Base-by-base conservation (phyloP, 2,888 invertebrate genomes). In the Euplagia quadripunctaria region DNA sequence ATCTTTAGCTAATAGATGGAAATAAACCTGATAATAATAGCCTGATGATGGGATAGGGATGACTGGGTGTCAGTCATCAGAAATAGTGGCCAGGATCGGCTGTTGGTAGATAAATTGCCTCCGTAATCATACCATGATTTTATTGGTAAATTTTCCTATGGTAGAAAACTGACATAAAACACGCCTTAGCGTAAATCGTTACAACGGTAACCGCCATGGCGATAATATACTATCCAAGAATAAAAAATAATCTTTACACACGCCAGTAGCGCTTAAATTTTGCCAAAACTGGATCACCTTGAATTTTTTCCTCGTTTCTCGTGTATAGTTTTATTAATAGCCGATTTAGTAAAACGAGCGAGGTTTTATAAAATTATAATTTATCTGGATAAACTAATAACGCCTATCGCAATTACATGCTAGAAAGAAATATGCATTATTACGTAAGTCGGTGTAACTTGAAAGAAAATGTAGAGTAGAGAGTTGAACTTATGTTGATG, bases 271-370 rank as follows among this genome's bases (percentile, higher is more conserved):
- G 70, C 64, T 42, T 73, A 72, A 79, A 71, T 55, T 69, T 20
- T 74, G 71, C 65, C 75, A 76, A 77, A 74, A 74, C 74, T 73
- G 70, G 84, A 69, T 84, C 61, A 67, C 83, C 83, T 83, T 84
- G 83, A 83, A 52, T 72, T 76, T 63, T 73, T 80, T 73, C 76
- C 64, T 75, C 73, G 68, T 82, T 75, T 79, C 73, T 75, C 49
- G 49, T 76, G 55, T 51, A 42, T 46, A 12, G 43, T 68, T 61
- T 65, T 71, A 75, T 75, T 69, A 66, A 68, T 72, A 69, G 69
- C 46, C 64, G 31, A 42, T 68, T 55, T 31, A 52, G 52, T 64
- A 64, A 42, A 43, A 64, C 72, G 64, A 46, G 46, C 51, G 5
- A 43, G 31, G 12, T 11, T 55, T 20, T n/a, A 52, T 7, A 51